These are phyloP conservation scores for Gavialis gangeticus DNA, from an alignment of 2,113 vertebrate genomes.

Conservation along the genomic window DNA sequence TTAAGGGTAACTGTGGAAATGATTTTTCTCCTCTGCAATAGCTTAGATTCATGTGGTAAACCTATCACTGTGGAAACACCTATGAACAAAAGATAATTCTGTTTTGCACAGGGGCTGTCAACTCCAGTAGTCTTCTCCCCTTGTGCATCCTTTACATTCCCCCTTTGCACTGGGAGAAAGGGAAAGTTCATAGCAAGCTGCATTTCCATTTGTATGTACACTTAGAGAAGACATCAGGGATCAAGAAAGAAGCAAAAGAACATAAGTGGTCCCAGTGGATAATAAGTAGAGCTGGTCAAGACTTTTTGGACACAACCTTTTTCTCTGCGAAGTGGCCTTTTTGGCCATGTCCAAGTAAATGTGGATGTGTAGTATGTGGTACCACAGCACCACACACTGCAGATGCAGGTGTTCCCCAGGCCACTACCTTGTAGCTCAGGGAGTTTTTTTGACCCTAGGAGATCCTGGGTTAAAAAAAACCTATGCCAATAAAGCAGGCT, in stretches of 20 bases:
- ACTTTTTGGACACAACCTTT: not conserved
- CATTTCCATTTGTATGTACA: not conserved
- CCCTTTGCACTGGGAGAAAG: fast-evolving
- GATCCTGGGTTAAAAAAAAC: too few species aligned
- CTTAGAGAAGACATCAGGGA: not conserved
- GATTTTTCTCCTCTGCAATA: not conserved
- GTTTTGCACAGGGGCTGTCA: too few species aligned
- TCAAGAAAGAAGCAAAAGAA: not conserved
- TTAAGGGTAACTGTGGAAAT: fast-evolving
- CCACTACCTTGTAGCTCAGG: too few species aligned
- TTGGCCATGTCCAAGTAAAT: not conserved
- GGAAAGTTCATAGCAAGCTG: not conserved
- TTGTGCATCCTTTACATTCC: not conserved
- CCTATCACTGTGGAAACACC: not conserved
- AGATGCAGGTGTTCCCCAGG: too few species aligned
- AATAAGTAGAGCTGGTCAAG: not conserved
- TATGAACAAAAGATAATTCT: not conserved
- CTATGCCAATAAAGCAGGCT: too few species aligned
- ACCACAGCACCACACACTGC: too few species aligned
- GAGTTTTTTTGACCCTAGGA: too few species aligned
- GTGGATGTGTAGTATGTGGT: too few species aligned
- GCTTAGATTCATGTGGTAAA: not conserved
- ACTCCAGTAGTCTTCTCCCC: not conserved
- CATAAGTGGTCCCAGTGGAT: not conserved
- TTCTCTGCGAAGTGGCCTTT: not conserved